phyloP scores from a whole-genome alignment of 2,113 vertebrate genomes.

The Stigmatopora argus region DNA sequence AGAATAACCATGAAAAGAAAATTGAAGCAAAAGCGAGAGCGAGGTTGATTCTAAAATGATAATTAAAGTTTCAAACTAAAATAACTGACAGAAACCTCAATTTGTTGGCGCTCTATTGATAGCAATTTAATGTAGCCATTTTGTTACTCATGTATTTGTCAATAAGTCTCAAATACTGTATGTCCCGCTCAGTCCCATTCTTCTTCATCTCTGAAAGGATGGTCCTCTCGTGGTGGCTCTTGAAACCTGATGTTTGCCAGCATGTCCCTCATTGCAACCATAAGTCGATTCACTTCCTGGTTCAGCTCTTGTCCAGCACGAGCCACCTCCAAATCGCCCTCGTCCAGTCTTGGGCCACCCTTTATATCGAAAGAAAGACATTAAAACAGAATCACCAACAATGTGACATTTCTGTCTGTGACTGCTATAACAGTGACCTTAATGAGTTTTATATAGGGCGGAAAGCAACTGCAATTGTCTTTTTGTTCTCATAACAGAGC shows the following conservation, averaged over 20 bases:
- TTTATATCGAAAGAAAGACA: slow-evolving; percentile 36
- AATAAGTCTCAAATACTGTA: background rate
- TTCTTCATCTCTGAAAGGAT: slow-evolving; percentile 76
- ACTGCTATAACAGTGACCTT: background rate
- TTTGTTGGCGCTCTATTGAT: background rate
- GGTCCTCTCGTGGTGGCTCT: slow-evolving; percentile 76
- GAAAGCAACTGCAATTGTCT: background rate
- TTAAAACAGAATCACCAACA: background rate
- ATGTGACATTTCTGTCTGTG: background rate
- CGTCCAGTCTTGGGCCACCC: slow-evolving; percentile 74
- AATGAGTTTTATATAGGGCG: background rate
- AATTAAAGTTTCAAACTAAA: background rate
- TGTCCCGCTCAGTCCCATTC: slow-evolving; percentile 75
- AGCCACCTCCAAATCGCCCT: slow-evolving; percentile 74
- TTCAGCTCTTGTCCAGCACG: slow-evolving; percentile 82
- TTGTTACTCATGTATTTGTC: background rate
- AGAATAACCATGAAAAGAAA: background rate
- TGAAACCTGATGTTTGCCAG: slow-evolving; percentile 95
- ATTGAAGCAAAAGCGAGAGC: background rate
- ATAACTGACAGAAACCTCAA: background rate
- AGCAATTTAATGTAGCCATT: background rate
- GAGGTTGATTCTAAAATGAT: background rate
- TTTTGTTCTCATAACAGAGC: background rate
- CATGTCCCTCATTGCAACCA: slow-evolving; percentile 96
- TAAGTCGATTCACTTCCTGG: slow-evolving; percentile 89